Percentiles rank a stretch among this genome's conserved stretches.
These are phyloP conservation scores for Mus caroli DNA, from an alignment of 2,797 vertebrate species.

Conservation along the genomic window DNA sequence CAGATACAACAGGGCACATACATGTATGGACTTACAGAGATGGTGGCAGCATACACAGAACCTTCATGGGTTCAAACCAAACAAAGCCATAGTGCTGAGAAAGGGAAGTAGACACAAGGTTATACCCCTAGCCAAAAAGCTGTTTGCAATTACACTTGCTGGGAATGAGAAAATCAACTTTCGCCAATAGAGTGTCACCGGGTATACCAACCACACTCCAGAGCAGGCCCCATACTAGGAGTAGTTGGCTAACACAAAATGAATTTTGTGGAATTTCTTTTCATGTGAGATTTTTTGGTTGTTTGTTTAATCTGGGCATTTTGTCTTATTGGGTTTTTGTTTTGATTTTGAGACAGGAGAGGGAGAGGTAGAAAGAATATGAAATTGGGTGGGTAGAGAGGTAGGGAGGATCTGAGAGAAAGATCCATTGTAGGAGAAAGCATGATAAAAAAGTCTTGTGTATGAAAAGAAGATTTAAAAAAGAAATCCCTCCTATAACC, in stretches of 20 bases:
- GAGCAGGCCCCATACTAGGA: not conserved
- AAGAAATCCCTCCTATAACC: not conserved
- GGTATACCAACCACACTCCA: not conserved
- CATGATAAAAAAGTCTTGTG: not conserved
- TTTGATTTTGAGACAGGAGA: not conserved
- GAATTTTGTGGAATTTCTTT: not conserved
- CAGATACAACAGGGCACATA: too few species aligned
- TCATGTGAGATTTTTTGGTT: not conserved
- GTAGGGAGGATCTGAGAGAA: not conserved
- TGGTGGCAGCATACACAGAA: not conserved
- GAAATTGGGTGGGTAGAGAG: not conserved
- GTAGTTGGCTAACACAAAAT: not conserved
- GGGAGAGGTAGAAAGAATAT: not conserved
- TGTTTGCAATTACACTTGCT: not conserved
- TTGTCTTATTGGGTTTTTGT: not conserved
- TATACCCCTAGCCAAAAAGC: not conserved
- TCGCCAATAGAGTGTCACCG: not conserved
- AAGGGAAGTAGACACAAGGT: not conserved
- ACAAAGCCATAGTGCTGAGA: not conserved
- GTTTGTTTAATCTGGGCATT: not conserved
- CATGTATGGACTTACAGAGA: not conserved
- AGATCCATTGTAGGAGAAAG: not conserved
- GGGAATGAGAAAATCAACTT: not conserved
- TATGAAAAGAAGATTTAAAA: not conserved
- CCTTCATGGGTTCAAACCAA: not conserved